A percentile compares a stretch with the other conserved stretches of the same genome.
These are phyloP conservation scores for Marmota monax DNA, from an alignment of 2,113 vertebrate species.

Conservation along the genomic window DNA sequence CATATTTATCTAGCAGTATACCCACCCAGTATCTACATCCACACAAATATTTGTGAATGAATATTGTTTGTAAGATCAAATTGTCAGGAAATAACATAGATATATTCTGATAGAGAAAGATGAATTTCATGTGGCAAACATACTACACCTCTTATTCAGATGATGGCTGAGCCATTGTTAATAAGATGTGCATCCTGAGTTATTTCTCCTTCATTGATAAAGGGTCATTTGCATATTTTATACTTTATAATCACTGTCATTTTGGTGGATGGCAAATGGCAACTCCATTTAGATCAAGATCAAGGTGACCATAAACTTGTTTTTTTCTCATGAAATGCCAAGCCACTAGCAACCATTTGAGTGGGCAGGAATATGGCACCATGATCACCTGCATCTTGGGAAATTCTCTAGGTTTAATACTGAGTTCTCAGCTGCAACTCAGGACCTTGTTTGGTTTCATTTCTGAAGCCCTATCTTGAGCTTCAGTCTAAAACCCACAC, in stretches of 20 bases:
- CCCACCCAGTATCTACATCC: neutral
- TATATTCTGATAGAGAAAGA: neutral
- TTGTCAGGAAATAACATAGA: neutral
- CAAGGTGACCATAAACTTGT: neutral
- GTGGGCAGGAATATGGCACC: neutral
- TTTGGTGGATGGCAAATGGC: neutral
- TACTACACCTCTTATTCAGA: neutral
- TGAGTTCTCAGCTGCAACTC: neutral
- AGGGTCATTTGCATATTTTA: neutral
- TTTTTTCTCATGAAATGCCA: neutral
- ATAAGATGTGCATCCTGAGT: no score
- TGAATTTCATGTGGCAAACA: neutral
- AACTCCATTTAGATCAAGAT: neutral
- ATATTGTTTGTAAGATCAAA: neutral
- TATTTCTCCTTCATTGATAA: neutral
- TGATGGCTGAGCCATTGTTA: neutral
- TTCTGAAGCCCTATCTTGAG: no score
- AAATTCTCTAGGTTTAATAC: neutral
- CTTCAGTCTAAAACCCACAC: neutral
- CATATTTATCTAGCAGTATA: neutral
- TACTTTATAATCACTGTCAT: neutral
- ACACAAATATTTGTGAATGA: neutral
- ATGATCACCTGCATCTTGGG: rapidly evolving
- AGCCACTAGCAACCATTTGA: neutral
- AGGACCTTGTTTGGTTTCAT: neutral